Percentiles rank a stretch among this genome's conserved stretches.
Conservation (phyloP, 2,888 invertebrate species). For the Stegophylla sp. region DNA sequence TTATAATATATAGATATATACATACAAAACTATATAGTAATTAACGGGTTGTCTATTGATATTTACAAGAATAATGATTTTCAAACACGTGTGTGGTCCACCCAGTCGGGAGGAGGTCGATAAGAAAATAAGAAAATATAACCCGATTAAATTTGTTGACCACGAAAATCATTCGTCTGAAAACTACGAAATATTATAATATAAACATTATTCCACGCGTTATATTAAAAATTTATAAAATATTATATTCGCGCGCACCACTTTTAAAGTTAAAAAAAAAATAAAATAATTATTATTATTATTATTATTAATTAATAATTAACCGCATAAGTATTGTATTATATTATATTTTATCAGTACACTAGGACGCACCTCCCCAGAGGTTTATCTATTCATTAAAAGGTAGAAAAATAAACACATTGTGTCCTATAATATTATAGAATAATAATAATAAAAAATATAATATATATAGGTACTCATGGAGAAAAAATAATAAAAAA, state of each 20-base stretch:
- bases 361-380: not conserved
- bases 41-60: not conserved
- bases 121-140: not conserved
- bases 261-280: too few relatives aligned
- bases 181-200: too few relatives aligned
- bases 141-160: not conserved
- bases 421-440: not conserved
- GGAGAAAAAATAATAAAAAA: slow-evolving; percentile 5
- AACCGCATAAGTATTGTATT: too few relatives aligned
- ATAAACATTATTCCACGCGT: too few relatives aligned
- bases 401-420: not conserved
- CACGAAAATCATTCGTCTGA: not conserved
- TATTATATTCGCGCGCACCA: too few relatives aligned
- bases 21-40: slow-evolving; percentile 7
- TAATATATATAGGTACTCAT: not conserved
- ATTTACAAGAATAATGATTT: slow-evolving; percentile 9
- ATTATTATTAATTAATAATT: too few relatives aligned
- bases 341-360: too few relatives aligned
- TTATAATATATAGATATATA: not conserved
- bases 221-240: too few relatives aligned
- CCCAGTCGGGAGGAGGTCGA: not conserved
- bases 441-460: not conserved
- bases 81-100: not conserved
- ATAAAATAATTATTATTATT: too few relatives aligned
- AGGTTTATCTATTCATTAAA: not conserved